phyloP scores from a whole-genome alignment of 2,113 vertebrate genomes.

The Ceuthmochares aereus region DNA sequence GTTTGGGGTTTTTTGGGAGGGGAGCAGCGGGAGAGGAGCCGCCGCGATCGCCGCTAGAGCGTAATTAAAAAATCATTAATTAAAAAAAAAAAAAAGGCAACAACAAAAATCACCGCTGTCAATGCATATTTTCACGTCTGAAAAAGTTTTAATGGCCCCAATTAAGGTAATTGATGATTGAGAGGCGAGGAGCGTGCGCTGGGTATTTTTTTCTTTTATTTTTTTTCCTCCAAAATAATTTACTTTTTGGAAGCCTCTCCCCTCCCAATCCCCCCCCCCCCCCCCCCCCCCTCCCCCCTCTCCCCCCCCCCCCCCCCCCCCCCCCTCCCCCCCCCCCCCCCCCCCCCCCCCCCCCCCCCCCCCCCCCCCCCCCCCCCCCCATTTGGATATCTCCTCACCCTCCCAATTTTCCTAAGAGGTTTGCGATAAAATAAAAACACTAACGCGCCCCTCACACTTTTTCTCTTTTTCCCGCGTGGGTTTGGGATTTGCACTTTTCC shows the following conservation, averaged over 20 bases:
- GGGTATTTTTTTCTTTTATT: neutral
- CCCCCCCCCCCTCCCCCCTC: too few relatives aligned
- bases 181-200: neutral
- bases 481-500: too few relatives aligned
- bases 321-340: too few relatives aligned
- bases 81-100: neutral
- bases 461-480: neutral
- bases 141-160: constrained; percentile 1
- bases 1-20: fast-evolving
- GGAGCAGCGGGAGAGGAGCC: neutral
- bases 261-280: too few relatives aligned
- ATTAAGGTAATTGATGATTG: neutral
- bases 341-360: too few relatives aligned
- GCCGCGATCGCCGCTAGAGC: neutral
- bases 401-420: neutral
- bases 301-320: too few relatives aligned
- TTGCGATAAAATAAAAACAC: neutral
- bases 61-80: neutral
- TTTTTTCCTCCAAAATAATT: neutral
- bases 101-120: neutral
- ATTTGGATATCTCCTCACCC: neutral
- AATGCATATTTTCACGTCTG: neutral
- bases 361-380: too few relatives aligned
- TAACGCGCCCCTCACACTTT: neutral
- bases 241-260: too few relatives aligned